Base-by-base conservation (phyloP, 2,113 vertebrate species). In the Gila orcuttii region DNA sequence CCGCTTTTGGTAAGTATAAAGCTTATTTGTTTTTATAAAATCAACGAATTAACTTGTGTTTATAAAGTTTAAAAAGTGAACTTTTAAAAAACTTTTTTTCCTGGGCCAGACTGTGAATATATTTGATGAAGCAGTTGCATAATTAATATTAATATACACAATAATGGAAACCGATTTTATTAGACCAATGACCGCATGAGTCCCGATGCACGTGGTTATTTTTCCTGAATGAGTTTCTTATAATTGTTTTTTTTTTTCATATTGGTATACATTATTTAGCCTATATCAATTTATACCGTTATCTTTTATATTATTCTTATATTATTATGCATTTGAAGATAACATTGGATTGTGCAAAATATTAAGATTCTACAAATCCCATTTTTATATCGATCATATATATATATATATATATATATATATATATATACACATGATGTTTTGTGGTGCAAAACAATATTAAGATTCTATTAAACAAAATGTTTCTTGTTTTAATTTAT, bases 1-100 rank as follows among this genome's bases (percentile, higher is more conserved):
- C 79, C 33, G 69, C 31, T 84, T 94, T 93, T 87, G 92, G 95
- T 96, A 93, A 94, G 94, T 90, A 4, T 31, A 52, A 9, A 10
- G 39, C 11, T 15, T 31, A 8, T 28, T 55, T 36, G 17, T 28
- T 55, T 28, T 55, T 36, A 33, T 68, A 7, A 36, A 33, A 82
- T 13, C 10, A 57, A 31, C 39, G 33, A 12, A 10, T 66, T 60
- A 8, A 8, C 5, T 45, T 59, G 17, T 28, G 6, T 21, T 79
- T 66, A 68, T 50, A 45, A 25, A 68, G 66, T 64, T 79, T 15
- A 39, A 36, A 55, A 52, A 9, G 74, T 55, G 74, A 42, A 42
- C 39, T 42, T 5, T 21, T 9, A 42, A 10, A 25, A 79, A 60
- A 5, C 0, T 60, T 79, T 42, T 28, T 28, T 28, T 28, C 28